Evolutionary conservation across 2,888 invertebrate genomes (phyloP).

Genomic region (Drosophila neonasuta): DNA sequence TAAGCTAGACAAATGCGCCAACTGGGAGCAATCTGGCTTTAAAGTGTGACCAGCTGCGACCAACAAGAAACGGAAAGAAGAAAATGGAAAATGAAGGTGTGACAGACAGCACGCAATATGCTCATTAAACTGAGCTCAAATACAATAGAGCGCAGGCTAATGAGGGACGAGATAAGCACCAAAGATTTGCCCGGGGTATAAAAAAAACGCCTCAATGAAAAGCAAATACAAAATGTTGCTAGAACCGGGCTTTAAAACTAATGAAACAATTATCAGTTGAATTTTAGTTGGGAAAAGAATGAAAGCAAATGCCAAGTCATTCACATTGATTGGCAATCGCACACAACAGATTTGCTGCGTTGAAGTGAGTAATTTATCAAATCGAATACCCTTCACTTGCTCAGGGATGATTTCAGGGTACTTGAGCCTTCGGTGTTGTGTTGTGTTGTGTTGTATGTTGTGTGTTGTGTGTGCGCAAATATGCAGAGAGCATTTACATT

Average conservation of each 20-base stretch:
- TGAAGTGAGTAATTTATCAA: not conserved
- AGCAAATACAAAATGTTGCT: not conserved
- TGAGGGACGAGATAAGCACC: not conserved
- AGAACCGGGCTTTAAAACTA: not conserved
- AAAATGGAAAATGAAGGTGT: slow-evolving; percentile 2
- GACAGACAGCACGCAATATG: slow-evolving; percentile 9
- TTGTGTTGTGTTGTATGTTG: too few relatives aligned
- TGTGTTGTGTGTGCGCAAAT: not conserved
- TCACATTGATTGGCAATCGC: not conserved
- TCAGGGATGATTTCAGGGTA: slow-evolving; percentile 14
- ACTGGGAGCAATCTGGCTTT: not conserved
- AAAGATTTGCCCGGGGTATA: too few relatives aligned
- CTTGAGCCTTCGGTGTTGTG: slow-evolving; percentile 5
- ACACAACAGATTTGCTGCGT: not conserved
- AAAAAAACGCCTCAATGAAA: not conserved
- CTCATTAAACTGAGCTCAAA: not conserved
- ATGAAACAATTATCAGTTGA: slow-evolving; percentile 1
- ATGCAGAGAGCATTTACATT: slow-evolving; percentile 25
- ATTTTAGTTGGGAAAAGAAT: not conserved
- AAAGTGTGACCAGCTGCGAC: slow-evolving; percentile 1
- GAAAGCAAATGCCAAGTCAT: not conserved
- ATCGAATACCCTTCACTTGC: not conserved
- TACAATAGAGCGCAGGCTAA: not conserved
- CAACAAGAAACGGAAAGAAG: not conserved
- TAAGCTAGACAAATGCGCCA: not conserved